Evolutionary conservation across 2,797 vertebrate genomes (phyloP), one percentile per base, ranked within the genome.

Genomic region (Coilia nasus): DNA sequence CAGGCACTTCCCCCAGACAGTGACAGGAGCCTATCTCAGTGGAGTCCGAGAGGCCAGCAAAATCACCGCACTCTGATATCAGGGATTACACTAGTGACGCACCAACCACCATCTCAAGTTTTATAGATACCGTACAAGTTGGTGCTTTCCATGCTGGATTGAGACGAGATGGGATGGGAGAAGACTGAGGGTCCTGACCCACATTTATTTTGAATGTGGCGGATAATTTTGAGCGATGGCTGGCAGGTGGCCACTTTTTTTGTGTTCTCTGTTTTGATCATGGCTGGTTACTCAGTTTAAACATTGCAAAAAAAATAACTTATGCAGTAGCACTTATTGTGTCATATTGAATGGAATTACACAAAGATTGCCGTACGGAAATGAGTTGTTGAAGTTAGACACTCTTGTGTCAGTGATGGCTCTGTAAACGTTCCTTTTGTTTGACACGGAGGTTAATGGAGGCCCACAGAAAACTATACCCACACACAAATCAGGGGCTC

Each of bases 11-110:
- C 98, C 98, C 88, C 98, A 99, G 89, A 99, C 98, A 0, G 98
- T 99, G 85, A 98, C 98, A 0, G 98, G 98, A 71, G 98, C 98
- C 60, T 99, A 99, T 91, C 92, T 99, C 93, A 99, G 98, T 59
- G 98, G 98, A 0, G 96, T 99, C 88, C 94, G 98, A 91, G 98
- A 99, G 94, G 98, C 98, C 0, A 99, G 98, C 94, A 99, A 99
- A 95, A 99, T 99, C 90, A 95, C 97, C 60, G 96, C 97, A 19
- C 96, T 93, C 89, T 97, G 91, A 94, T 10, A 21, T 78, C 71
- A 21, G 67, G 31, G 31, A 75, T 35, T 17, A 35, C 67, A 35
- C 3, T 35, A 75, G 67, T 35, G 14, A 35, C 50, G 6, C 67
- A 6, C 31, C 67, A 35, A 75, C 31, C 67, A 6, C 28, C 28